Evolutionary conservation across 1,140 invertebrate genomes (phyloP), one percentile per base, ranked within the genome.

Genomic region (Pogonognathellus flavescens): DNA sequence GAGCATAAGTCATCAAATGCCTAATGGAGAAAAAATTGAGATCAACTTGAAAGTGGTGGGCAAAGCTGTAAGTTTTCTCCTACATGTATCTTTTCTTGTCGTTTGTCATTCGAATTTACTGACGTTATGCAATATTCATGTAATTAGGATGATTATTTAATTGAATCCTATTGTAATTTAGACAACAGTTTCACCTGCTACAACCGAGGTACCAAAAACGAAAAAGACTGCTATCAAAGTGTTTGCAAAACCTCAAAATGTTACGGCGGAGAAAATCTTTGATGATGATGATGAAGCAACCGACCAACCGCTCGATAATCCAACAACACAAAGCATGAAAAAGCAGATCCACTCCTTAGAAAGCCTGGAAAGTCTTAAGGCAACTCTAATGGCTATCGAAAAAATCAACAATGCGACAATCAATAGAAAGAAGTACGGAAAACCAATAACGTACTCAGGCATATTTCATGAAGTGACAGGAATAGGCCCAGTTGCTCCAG

Each of bases 11-110:
- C 87, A 88, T 83, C 82, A 88, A 66, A 49, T 88, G 8, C 82
- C 83, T 18, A 82, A 83, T 83, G 87, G 87, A 76, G 85, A 86
- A 52, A 84, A 60, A 80, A 59, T 88, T 9, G 87, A 88, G 70
- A 86, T 88, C n/a, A 86, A 70, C 60, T 41, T 88, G n/a, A 88
- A 84, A 80, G 18, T 84, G 10, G 41, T 50, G 62, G 53, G 59
- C 14, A 41, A 53, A 82, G 18, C 31, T 13, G 82, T 72, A 25
- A 66, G 9, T n/a, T 18, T 7, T 22, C 0, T 16, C 60, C 25
- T 66, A 62, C 9, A 0, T 0, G 18, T 31, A 25, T 20, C 2
- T 10, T 6, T 49, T 41, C n/a, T 50, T 66, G 10, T 66, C 4
- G 62, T 66, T 1, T 66, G 14, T 59, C n/a, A 16, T 18, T 18